phyloP scores from a whole-genome alignment of 2,888 invertebrate species.

The Barypeithes pellucidus region DNA sequence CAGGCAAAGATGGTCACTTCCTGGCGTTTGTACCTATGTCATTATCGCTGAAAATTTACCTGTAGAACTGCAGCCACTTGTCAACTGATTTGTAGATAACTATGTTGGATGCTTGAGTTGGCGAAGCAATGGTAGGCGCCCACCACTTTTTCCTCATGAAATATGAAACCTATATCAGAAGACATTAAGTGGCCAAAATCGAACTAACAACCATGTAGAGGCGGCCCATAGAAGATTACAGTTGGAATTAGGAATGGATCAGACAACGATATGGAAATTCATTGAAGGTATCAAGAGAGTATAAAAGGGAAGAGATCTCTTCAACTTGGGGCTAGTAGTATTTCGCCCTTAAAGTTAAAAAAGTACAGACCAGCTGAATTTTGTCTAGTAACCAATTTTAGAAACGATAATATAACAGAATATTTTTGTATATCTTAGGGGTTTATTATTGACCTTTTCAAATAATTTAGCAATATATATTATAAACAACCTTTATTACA shows the following conservation, averaged over 20 bases:
- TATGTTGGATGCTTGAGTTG: constrained; percentile 16
- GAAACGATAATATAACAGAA: not conserved
- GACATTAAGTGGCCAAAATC: constrained; percentile 19
- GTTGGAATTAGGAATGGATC: constrained; percentile 33
- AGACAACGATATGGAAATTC: constrained; percentile 38
- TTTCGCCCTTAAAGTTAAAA: no score
- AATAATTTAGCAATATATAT: constrained; percentile 11
- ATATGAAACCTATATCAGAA: constrained; percentile 32
- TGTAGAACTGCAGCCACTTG: no score
- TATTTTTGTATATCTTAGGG: not conserved
- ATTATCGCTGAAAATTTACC: no score
- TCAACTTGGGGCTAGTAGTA: no score
- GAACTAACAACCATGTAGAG: constrained; percentile 41
- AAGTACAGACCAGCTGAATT: no score
- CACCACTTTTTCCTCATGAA: constrained; percentile 34
- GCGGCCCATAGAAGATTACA: constrained; percentile 31
- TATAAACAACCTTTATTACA: not conserved
- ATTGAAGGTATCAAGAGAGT: no score
- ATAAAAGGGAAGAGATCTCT: no score
- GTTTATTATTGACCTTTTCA: constrained; percentile 1
- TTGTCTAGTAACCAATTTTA: no score
- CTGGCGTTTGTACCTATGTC: no score
- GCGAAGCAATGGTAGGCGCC: constrained; percentile 31
- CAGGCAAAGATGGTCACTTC: no score
- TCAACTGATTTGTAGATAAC: no score